These are phyloP conservation scores for Cephus pulcher DNA, from an alignment of 2,888 invertebrate genomes.

Conservation along the genomic window DNA sequence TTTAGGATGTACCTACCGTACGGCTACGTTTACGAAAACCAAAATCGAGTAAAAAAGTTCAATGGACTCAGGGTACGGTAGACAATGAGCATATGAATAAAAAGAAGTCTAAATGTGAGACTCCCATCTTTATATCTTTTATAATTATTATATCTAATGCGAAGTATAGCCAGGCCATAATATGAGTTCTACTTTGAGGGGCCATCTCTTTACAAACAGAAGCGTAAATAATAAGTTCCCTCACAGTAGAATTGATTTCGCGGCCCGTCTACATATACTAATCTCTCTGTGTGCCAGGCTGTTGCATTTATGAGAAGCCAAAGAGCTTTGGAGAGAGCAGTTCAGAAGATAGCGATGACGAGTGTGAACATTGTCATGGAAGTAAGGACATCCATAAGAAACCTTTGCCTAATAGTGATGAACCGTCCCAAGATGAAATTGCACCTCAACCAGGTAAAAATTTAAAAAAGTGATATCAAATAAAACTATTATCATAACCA, in stretches of 20 bases:
- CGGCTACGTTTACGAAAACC: constrained; percentile 77
- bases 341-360: constrained; percentile 83
- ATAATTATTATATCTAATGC: neutral
- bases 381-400: constrained; percentile 69
- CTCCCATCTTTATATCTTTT: neutral
- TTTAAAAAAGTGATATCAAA: neutral
- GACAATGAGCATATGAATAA: constrained; percentile 96
- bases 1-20: constrained; percentile 71
- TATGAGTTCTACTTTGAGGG: too few relatives aligned
- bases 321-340: constrained; percentile 89
- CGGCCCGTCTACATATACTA: neutral
- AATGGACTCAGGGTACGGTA: constrained; percentile 90
- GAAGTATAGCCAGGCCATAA: neutral
- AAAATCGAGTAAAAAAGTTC: constrained; percentile 81
- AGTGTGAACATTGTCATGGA: constrained; percentile 89
- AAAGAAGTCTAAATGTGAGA: constrained; percentile 96
- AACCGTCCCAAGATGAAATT: constrained; percentile 44
- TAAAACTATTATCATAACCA: neutral
- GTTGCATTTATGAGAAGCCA: constrained; percentile 95
- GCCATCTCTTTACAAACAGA: too few relatives aligned
- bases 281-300: constrained; percentile 71
- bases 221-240: too few relatives aligned
- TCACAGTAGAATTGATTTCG: neutral
- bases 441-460: constrained; percentile 47
- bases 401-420: constrained; percentile 37